Percentiles rank a stretch among this genome's conserved stretches.
Conservation (phyloP, 1,140 invertebrate genomes). For the Drosophila pruinosa region DNA sequence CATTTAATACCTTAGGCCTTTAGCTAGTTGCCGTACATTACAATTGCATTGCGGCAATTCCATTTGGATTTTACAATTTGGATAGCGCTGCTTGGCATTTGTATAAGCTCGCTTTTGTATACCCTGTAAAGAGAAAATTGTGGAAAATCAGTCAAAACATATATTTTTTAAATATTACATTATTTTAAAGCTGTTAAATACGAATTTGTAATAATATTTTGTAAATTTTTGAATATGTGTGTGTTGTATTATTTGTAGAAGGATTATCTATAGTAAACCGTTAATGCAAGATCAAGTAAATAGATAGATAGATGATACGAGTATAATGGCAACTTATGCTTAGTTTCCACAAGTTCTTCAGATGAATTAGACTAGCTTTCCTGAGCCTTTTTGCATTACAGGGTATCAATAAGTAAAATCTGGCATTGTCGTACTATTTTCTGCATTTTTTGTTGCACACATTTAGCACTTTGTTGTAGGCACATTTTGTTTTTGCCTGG, state of each 20-base stretch:
- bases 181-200: too few relatives aligned
- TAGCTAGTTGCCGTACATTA: not conserved
- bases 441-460: not conserved
- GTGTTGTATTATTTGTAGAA: too few relatives aligned
- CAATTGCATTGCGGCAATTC: not conserved
- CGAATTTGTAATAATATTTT: too few relatives aligned
- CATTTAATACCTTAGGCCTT: not conserved
- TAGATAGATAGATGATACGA: too few relatives aligned
- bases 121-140: not conserved
- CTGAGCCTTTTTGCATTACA: not conserved
- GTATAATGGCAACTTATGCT: too few relatives aligned
- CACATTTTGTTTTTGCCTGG: constrained; percentile 18
- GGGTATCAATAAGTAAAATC: not conserved
- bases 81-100: not conserved
- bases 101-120: not conserved
- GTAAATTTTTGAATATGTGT: too few relatives aligned
- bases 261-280: too few relatives aligned
- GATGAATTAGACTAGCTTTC: too few relatives aligned
- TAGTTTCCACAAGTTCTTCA: too few relatives aligned
- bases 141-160: too few relatives aligned
- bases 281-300: too few relatives aligned
- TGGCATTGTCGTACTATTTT: not conserved
- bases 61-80: not conserved
- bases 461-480: constrained; percentile 14
- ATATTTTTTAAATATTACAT: too few relatives aligned